Percentiles rank a stretch among this genome's conserved stretches.
These are phyloP conservation scores for Cosmorhoe ocellata DNA, from an alignment of 2,888 invertebrate genomes.

Conservation along the genomic window DNA sequence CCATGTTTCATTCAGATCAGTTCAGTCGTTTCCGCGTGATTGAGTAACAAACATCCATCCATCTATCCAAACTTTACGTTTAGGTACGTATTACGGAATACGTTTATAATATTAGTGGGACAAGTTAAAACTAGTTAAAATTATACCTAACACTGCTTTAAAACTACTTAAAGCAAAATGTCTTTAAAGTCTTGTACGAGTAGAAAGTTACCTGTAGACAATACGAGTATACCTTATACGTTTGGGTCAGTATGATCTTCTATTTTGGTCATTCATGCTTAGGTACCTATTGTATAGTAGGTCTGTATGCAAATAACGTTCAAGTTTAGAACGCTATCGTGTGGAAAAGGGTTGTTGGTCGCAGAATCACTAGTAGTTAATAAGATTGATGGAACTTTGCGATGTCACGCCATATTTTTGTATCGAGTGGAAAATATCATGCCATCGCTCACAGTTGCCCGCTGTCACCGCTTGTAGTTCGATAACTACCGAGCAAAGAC, in stretches of 20 bases:
- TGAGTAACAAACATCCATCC: no score
- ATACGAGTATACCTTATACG: no score
- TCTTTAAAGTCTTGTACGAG: no score
- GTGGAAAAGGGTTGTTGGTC: constrained; percentile 16
- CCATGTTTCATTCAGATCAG: no score
- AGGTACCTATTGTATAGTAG: not conserved
- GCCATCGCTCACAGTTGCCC: constrained; percentile 45
- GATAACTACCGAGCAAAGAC: no score
- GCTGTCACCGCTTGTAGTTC: constrained; percentile 34
- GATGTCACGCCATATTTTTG: constrained; percentile 34
- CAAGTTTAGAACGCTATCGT: constrained; percentile 6
- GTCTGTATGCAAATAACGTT: constrained; percentile 4
- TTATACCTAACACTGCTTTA: no score
- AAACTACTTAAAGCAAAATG: no score
- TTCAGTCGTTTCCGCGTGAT: no score
- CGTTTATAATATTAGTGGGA: no score
- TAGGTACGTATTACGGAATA: no score
- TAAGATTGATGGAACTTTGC: constrained; percentile 44
- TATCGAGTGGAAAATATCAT: constrained; percentile 36
- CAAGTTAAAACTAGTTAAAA: no score
- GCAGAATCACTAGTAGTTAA: constrained; percentile 26
- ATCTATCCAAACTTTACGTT: no score
- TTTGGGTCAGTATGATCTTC: not conserved
- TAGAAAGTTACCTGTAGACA: not conserved
- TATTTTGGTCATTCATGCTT: constrained; percentile 5